These are phyloP conservation scores for Trachelus stipa DNA, from an alignment of 2,888 invertebrate genomes.

Conservation along the genomic window DNA sequence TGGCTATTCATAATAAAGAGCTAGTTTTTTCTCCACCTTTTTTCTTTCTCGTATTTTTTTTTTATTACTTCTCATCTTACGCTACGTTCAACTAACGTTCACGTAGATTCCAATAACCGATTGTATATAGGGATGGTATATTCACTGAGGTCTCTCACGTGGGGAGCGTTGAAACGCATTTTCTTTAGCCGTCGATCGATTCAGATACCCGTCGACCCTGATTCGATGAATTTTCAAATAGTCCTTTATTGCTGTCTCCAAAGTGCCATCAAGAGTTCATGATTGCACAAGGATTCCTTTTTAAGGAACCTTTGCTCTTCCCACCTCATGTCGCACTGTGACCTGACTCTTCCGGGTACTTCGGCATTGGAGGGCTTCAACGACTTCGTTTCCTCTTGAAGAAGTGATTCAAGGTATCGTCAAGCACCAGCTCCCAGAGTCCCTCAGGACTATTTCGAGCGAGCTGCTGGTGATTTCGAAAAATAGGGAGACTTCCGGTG, in stretches of 20 bases:
- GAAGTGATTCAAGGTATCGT: not conserved
- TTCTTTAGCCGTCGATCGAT: not conserved
- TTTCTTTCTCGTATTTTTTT: conserved; percentile 21
- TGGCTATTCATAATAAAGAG: conserved; percentile 23
- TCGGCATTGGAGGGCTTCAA: not conserved
- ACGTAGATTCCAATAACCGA: not conserved
- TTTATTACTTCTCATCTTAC: not conserved
- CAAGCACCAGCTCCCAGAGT: not conserved
- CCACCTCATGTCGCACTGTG: not conserved
- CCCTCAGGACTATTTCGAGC: not conserved
- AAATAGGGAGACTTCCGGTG: not conserved
- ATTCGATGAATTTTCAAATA: not conserved
- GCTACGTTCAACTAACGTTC: not conserved
- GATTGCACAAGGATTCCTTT: not conserved
- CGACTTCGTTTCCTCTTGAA: not conserved
- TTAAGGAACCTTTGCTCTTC: not conserved
- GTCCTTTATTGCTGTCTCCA: not conserved
- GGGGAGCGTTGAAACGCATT: not conserved
- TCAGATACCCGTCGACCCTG: not conserved
- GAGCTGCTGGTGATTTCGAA: not conserved
- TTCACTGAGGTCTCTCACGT: no score
- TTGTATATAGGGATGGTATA: no score
- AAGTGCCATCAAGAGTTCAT: not conserved
- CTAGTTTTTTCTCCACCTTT: conserved; percentile 13
- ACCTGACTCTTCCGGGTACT: not conserved